Evolutionary conservation across 2,113 vertebrate species (phyloP), one percentile per base, ranked within the genome.

Genomic region (Actinemys pallida): DNA sequence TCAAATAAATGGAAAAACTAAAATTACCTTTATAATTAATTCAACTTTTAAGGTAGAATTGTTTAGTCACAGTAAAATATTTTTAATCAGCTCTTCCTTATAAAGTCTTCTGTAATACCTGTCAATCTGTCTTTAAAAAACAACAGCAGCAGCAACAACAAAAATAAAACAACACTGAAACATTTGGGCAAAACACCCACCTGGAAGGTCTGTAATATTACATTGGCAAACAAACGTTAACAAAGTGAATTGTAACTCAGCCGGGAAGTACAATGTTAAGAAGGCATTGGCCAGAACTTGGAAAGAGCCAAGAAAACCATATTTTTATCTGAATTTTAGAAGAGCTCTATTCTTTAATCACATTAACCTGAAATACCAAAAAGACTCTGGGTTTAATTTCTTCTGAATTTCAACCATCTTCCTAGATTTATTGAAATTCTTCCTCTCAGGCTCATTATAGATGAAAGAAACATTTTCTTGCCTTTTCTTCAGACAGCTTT

Each of bases 401-500:
- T 90, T 97, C 94, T 94, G 86, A 95, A 95, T 75, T 95, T 94
- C 65, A 94, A 76, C 39, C 3, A 59, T 54, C 50, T 95, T 93
- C 59, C 35, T 29, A 29, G 62, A 82, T 91, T 87, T 95, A 59
- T 93, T 89, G 6, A 22, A 93, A 72, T 86, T 93, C 49, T 89
- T 95, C 92, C 22, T 90, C 57, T 84, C 57, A 90, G 59, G 45
- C 54, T 95, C 45, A 93, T 95, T 96, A 88, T 4, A 96, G 90
- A 98, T 95, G 69, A 97, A 96, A 98, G 84, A 94, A 97, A 81
- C 88, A 91, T 57, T 83, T 93, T 35, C 52, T 50, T 86, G 39
- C 59, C 49, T 65, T 92, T 90, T 93, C 65, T 96, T 92, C 47
- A 81, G 53, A 89, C 13, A 83, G 42, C 88, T 92, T 93, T 91